Evolutionary conservation across 2,113 vertebrate genomes (phyloP).

Genomic region (Upupa epops): DNA sequence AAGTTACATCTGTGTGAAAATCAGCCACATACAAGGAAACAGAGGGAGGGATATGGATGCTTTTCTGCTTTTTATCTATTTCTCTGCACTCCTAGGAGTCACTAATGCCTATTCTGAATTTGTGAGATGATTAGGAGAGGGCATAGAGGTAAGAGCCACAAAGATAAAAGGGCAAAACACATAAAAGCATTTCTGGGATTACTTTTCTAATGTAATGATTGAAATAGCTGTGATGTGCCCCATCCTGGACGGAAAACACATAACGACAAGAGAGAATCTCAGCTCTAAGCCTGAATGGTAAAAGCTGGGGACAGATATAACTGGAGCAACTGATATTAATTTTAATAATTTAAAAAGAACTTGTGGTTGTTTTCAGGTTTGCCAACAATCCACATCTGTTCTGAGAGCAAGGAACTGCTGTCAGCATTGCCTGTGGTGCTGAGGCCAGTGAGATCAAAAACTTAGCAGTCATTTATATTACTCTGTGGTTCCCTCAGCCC

Average conservation of each 20-base stretch:
- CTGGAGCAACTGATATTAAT: neutral
- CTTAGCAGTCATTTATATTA: neutral
- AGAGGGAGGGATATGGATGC: neutral
- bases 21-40: neutral
- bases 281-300: neutral
- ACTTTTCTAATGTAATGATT: neutral
- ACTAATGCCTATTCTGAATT: neutral
- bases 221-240: neutral
- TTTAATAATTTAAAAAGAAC: neutral
- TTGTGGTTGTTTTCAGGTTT: neutral
- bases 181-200: neutral
- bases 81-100: neutral
- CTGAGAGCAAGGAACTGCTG: neutral
- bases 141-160: neutral
- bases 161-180: neutral
- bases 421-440: neutral
- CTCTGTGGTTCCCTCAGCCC: neutral
- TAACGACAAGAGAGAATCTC: neutral
- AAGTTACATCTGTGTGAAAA: neutral
- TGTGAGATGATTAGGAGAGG: neutral
- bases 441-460: neutral
- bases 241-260: neutral
- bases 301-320: neutral
- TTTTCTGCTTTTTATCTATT: neutral
- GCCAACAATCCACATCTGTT: neutral